Conservation (phyloP, 2,888 invertebrate genomes). For the Drosophila neonasuta region DNA sequence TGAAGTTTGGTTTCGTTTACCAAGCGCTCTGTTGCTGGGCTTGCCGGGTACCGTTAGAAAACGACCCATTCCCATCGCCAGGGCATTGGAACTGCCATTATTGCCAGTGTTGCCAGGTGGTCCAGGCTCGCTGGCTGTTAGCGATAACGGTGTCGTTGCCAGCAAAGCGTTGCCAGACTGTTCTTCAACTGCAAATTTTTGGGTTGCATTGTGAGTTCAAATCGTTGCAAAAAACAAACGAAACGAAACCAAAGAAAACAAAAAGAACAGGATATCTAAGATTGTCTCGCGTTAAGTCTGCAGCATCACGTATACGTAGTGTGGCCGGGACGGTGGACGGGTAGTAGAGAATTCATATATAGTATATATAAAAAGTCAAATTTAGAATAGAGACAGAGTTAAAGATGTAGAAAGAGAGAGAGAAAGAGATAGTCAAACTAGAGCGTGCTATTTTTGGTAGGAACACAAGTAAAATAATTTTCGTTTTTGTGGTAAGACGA, state of each 20-base stretch:
- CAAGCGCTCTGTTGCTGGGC: conserved; percentile 74
- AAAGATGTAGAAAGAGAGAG: conserved; percentile 29
- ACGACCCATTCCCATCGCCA: conserved; percentile 79
- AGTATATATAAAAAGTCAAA: neutral
- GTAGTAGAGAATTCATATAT: neutral
- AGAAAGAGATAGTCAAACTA: conserved; percentile 37
- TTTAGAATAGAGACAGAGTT: conserved; percentile 3
- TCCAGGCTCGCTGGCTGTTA: conserved; percentile 76
- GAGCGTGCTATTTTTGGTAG: conserved; percentile 56
- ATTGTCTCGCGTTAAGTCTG: conserved; percentile 23
- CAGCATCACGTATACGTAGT: conserved; percentile 31
- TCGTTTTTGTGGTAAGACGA: neutral
- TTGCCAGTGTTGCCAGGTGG: conserved; percentile 58
- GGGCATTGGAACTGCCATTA: conserved; percentile 73
- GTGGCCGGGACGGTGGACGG: conserved; percentile 12
- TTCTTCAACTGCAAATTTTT: conserved; percentile 81
- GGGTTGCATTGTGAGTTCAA: conserved; percentile 18
- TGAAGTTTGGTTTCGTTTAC: conserved; percentile 55
- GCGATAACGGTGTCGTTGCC: conserved; percentile 76
- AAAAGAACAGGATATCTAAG: conserved; percentile 9
- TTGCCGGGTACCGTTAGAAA: conserved; percentile 82
- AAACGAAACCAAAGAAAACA: neutral
- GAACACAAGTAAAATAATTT: conserved; percentile 42
- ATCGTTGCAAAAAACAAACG: conserved; percentile 9
- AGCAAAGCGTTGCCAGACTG: conserved; percentile 72